Percentiles rank a stretch among this genome's conserved stretches.
Conservation (phyloP, 2,113 vertebrate genomes). For the Ochotona princeps region DNA sequence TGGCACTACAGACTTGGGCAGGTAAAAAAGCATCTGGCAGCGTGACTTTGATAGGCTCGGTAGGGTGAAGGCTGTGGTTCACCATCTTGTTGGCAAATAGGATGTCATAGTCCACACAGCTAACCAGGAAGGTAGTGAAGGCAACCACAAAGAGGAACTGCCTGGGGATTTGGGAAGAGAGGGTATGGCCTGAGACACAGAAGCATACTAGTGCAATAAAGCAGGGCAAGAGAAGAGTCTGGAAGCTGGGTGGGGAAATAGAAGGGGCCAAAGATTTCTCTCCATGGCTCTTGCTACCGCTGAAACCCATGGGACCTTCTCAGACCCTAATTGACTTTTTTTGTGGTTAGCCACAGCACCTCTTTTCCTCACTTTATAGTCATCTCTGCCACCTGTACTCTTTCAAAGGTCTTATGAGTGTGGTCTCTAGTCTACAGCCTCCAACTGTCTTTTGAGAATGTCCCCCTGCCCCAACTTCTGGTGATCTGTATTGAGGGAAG, state of each 20-base stretch:
- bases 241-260: neutral
- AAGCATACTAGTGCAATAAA: neutral
- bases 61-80: constrained; percentile 93
- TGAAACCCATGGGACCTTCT: neutral
- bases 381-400: constrained; percentile 2
- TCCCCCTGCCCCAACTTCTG: neutral
- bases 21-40: constrained; percentile 96
- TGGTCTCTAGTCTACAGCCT: neutral
- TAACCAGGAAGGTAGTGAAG: constrained; percentile 97
- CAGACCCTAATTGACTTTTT: neutral
- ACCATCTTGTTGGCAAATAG: constrained; percentile 99
- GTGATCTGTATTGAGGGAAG: neutral
- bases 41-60: constrained; percentile 94
- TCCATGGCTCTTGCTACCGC: neutral
- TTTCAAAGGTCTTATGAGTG: neutral
- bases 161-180: constrained; percentile 83
- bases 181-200: neutral
- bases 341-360: neutral
- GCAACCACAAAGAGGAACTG: constrained; percentile 98
- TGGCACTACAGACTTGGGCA: constrained; percentile 92
- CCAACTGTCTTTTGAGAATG: constrained; percentile 36
- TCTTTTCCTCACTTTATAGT: neutral
- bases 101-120: constrained; percentile 99
- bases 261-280: neutral
- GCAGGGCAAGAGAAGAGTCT: neutral